Conservation (phyloP, 2,797 vertebrate genomes). For the Enteromius unitaeniatus region DNA sequence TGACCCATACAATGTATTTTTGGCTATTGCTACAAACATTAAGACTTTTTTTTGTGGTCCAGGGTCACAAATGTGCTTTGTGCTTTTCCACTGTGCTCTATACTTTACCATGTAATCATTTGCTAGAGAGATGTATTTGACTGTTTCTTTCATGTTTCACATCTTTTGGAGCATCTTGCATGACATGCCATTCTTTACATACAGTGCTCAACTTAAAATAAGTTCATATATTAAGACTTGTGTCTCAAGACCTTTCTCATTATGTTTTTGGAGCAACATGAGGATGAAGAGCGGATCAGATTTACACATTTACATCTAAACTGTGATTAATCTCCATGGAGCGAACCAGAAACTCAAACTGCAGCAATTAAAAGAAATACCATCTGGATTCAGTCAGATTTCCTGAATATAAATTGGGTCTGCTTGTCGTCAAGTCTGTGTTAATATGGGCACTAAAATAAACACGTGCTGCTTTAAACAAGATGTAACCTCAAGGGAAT, state of each 20-base stretch:
- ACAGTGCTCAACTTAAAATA: not conserved
- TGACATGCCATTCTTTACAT: not conserved
- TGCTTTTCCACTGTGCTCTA: not conserved
- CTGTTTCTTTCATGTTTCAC: not conserved
- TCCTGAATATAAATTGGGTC: not conserved
- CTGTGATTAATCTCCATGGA: not conserved
- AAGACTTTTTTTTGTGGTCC: no score
- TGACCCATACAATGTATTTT: no score
- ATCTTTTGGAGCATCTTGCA: not conserved
- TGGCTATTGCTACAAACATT: no score
- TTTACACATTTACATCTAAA: constrained; percentile 5
- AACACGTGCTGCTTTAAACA: constrained; percentile 1
- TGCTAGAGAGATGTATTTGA: not conserved
- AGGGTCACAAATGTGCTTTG: no score
- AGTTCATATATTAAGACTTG: not conserved
- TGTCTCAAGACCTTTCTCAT: not conserved
- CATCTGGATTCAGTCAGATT: constrained; percentile 14
- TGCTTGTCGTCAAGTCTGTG: not conserved
- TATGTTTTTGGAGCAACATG: not conserved
- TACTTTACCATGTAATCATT: not conserved
- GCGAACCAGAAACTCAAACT: not conserved
- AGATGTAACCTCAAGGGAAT: not conserved
- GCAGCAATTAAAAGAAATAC: not conserved
- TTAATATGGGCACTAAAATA: not conserved
- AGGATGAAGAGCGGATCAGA: not conserved